Evolutionary conservation across 2,888 invertebrate species (phyloP).

Genomic region (Rotaria magnacalcarata): DNA sequence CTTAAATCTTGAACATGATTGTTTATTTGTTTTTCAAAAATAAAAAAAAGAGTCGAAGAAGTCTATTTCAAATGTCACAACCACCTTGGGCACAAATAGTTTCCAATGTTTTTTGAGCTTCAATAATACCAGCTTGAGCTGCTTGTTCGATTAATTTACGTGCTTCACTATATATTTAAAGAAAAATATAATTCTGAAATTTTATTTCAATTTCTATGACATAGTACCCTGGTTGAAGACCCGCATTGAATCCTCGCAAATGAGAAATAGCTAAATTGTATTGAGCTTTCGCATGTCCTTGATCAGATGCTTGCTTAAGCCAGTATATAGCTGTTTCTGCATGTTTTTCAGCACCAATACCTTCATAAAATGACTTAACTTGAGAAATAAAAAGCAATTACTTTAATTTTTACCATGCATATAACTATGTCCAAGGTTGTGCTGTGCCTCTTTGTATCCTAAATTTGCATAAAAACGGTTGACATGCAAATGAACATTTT

Average conservation of each 20-base stretch:
- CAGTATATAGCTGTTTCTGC: slow-evolving; percentile 60
- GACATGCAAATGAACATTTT: slow-evolving; percentile 60
- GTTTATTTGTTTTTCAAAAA: slow-evolving; percentile 17
- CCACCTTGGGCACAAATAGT: slow-evolving; percentile 56
- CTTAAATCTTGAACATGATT: slow-evolving; percentile 57
- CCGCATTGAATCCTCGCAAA: slow-evolving; percentile 60
- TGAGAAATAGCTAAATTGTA: slow-evolving; percentile 63
- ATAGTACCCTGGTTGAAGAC: slow-evolving; percentile 47
- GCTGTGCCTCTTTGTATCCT: slow-evolving; percentile 60
- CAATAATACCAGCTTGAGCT: slow-evolving; percentile 58
- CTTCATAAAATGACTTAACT: slow-evolving; percentile 48
- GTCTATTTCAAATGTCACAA: slow-evolving; percentile 20
- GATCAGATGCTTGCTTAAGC: slow-evolving; percentile 61
- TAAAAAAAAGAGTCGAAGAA: not conserved
- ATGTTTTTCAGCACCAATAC: slow-evolving; percentile 59
- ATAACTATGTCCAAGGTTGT: slow-evolving; percentile 59
- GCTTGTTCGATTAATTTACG: slow-evolving; percentile 59
- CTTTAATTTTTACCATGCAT: slow-evolving; percentile 54
- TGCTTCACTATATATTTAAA: slow-evolving; percentile 55
- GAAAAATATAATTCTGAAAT: not conserved
- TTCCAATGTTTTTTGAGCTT: slow-evolving; percentile 58
- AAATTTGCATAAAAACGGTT: slow-evolving; percentile 60
- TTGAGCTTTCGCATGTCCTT: slow-evolving; percentile 62
- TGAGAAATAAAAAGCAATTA: not conserved
- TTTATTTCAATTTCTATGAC: not conserved